A percentile compares a stretch with the other conserved stretches of the same genome.
phyloP scores from a whole-genome alignment of 2,888 invertebrate genomes.

The Dysmachus trigonus region DNA sequence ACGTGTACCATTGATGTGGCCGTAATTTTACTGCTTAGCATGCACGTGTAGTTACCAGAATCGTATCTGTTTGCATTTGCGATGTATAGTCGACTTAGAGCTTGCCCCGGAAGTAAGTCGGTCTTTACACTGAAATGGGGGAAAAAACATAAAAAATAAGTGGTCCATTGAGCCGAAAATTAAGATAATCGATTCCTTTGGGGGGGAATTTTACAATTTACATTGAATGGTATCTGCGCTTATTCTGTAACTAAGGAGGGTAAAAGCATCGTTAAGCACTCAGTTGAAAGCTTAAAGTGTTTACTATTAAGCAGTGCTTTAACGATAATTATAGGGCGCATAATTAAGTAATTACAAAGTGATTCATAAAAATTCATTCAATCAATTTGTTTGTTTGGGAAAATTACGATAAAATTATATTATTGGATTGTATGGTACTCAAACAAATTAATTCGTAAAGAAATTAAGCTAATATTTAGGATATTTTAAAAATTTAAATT shows the following conservation, averaged over 20 bases:
- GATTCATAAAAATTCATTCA: background rate
- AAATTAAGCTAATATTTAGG: too few species aligned
- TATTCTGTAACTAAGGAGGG: background rate
- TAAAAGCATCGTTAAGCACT: background rate
- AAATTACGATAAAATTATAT: too few species aligned
- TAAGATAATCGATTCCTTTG: background rate
- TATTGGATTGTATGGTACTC: too few species aligned
- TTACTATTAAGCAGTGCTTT: background rate
- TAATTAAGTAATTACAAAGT: background rate
- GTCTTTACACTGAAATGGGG: slow-evolving; percentile 75
- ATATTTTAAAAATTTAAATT: too few species aligned
- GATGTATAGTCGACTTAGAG: slow-evolving; percentile 79
- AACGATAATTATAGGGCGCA: background rate
- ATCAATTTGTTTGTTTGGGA: background rate
- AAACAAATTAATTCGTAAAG: too few species aligned
- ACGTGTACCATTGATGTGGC: slow-evolving; percentile 80
- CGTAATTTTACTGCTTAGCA: slow-evolving; percentile 75
- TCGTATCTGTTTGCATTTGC: slow-evolving; percentile 82
- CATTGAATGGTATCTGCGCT: background rate
- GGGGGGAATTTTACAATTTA: background rate
- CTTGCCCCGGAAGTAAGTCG: slow-evolving; percentile 77
- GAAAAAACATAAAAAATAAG: background rate
- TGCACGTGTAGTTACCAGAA: slow-evolving; percentile 82
- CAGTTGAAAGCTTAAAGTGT: background rate
- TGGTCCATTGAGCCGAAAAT: background rate